phyloP scores from a whole-genome alignment of 2,888 invertebrate genomes.

The Lasioglossum leucozonium region DNA sequence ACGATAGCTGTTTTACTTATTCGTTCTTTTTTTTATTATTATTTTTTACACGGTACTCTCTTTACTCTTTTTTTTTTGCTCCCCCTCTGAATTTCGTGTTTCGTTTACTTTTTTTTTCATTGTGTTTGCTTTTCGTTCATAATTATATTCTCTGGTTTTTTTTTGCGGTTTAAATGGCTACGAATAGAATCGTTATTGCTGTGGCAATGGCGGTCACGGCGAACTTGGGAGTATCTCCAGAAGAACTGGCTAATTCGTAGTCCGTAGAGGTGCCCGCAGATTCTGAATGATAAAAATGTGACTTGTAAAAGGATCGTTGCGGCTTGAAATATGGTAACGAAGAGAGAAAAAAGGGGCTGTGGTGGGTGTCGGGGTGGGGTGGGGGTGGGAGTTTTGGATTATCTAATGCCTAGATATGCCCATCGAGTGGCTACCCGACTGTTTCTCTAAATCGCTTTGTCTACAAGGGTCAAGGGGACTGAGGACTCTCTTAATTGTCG shows the following conservation, averaged over 20 bases:
- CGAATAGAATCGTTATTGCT: constrained; percentile 80
- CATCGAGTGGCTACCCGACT: constrained; percentile 47
- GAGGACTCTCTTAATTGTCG: constrained; percentile 53
- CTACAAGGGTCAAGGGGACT: constrained; percentile 68
- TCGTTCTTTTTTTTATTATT: background rate
- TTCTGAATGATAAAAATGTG: constrained; percentile 83
- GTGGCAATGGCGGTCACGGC: constrained; percentile 81
- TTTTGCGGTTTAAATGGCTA: constrained; percentile 73
- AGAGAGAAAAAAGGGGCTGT: background rate
- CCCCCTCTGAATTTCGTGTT: constrained; percentile 34
- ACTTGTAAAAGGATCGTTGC: constrained; percentile 72
- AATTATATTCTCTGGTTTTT: background rate
- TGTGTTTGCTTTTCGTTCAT: constrained; percentile 1
- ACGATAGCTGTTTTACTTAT: background rate
- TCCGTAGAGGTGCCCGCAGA: constrained; percentile 80
- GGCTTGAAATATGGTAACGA: constrained; percentile 49
- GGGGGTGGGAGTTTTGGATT: background rate
- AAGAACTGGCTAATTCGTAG: constrained; percentile 75
- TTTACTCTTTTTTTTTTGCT: constrained; percentile 1
- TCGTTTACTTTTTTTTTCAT: background rate
- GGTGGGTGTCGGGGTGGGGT: too few relatives aligned
- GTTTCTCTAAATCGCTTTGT: constrained; percentile 54
- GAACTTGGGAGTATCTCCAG: constrained; percentile 81
- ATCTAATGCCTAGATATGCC: constrained; percentile 55
- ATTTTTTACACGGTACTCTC: background rate